Evolutionary conservation across 2,113 vertebrate species (phyloP).

Genomic region (Miniopterus natalensis): DNA sequence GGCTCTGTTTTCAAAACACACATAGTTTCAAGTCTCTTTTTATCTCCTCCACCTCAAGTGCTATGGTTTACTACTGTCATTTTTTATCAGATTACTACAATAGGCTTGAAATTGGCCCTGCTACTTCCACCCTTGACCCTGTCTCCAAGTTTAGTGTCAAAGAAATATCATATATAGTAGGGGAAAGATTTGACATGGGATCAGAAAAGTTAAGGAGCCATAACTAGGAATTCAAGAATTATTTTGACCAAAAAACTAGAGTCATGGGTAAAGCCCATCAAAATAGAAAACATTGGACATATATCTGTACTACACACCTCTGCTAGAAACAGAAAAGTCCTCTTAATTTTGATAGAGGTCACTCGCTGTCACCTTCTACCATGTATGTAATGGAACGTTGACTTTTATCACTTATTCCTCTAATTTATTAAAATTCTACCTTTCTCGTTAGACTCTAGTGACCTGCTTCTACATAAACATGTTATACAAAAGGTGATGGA

Average conservation of each 20-base stretch:
- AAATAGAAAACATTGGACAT: neutral
- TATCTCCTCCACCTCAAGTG: neutral
- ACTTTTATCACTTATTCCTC: neutral
- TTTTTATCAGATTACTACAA: neutral
- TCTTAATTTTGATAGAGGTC: neutral
- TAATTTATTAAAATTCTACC: neutral
- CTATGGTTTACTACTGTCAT: too few relatives aligned
- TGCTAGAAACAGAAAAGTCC: too few relatives aligned
- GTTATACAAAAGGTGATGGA: neutral
- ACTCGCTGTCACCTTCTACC: neutral
- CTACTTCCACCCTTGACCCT: neutral
- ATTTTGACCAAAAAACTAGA: neutral
- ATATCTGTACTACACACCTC: neutral
- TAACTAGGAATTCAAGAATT: neutral
- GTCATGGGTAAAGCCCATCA: neutral
- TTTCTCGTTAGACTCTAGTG: neutral
- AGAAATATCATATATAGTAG: neutral
- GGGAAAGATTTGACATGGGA: neutral
- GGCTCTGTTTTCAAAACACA: too few relatives aligned
- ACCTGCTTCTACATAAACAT: neutral
- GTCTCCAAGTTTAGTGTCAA: neutral
- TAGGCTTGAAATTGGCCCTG: neutral
- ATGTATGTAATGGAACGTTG: neutral
- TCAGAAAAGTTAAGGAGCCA: neutral
- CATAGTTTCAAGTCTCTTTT: neutral